Percentiles rank a stretch among this genome's conserved stretches.
phyloP scores from a whole-genome alignment of 1,140 invertebrate genomes.

The Euura saliciscinereae region DNA sequence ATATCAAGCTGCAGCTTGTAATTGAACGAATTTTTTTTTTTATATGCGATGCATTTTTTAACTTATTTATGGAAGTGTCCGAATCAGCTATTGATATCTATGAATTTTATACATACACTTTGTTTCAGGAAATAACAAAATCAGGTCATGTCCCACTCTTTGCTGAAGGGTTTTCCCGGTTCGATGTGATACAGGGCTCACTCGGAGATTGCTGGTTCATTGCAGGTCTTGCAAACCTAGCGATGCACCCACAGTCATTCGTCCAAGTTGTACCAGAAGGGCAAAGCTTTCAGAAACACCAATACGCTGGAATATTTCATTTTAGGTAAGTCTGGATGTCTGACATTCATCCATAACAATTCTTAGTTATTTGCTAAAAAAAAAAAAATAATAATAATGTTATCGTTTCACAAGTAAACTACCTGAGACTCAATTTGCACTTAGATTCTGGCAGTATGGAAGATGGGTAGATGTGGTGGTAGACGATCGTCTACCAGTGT shows the following conservation, averaged over 20 bases:
- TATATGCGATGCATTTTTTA: background rate
- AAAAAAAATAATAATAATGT: background rate
- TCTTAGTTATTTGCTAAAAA: background rate
- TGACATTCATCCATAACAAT: background rate
- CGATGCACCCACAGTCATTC: slow-evolving; percentile 85
- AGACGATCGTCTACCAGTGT: slow-evolving; percentile 93
- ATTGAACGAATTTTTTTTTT: background rate
- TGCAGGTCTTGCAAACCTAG: slow-evolving; percentile 94
- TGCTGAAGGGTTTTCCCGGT: slow-evolving; percentile 92
- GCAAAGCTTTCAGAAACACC: slow-evolving; percentile 86
- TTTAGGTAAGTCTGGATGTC: slow-evolving; percentile 69
- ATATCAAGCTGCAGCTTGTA: background rate
- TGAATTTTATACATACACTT: background rate
- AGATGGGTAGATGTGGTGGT: slow-evolving; percentile 92
- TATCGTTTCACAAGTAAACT: background rate
- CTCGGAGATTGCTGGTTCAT: slow-evolving; percentile 97
- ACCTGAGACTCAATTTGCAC: background rate
- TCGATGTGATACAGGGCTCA: slow-evolving; percentile 97
- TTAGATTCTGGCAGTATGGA: slow-evolving; percentile 94
- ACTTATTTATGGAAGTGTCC: background rate
- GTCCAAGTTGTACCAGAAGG: slow-evolving; percentile 94
- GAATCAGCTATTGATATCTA: background rate
- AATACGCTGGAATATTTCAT: slow-evolving; percentile 93
- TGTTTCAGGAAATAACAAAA: slow-evolving; percentile 72
- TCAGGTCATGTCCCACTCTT: slow-evolving; percentile 86